phyloP scores from a whole-genome alignment of 1,140 invertebrate species.

The honey bee (Apis mellifera) region Amel_HAv3.1 CM009932.2:5062001-5062500 shows the following conservation, averaged over 20 bases:
- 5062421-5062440: conserved; percentile 8
- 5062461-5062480: too few species aligned
- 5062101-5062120: background rate
- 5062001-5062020: background rate
- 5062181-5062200: conserved; percentile 47
- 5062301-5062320: conserved; percentile 67
- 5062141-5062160: background rate
- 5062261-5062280: conserved; percentile 61
- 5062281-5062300: conserved; percentile 67
- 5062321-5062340: conserved; percentile 73
- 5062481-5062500: too few species aligned
- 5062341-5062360: conserved; percentile 53
- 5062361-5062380: conserved; percentile 60
- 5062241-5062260: conserved; percentile 49
- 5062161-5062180: conserved; percentile 41
- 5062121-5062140: background rate
- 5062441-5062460: too few species aligned
- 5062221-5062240: conserved; percentile 51
- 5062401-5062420: background rate
- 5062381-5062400: conserved; percentile 43
- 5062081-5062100: background rate
- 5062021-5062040: background rate
- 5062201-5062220: conserved; percentile 61
- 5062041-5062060: background rate
- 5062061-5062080: background rate